Base-by-base conservation (phyloP, 1,140 invertebrate genomes). In the Drosophila rhopaloa region DNA sequence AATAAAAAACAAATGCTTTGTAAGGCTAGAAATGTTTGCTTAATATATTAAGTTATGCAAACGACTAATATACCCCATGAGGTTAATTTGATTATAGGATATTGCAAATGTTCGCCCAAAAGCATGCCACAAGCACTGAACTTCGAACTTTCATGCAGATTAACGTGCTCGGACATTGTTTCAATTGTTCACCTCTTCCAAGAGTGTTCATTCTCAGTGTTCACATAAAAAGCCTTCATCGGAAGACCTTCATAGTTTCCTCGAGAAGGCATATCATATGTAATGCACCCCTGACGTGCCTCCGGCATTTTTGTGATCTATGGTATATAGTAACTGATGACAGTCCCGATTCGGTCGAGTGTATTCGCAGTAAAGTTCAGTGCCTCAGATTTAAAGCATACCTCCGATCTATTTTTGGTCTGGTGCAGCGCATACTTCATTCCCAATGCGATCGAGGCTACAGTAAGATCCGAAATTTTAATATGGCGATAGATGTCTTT, bases 51-150 rank as follows among this genome's bases (percentile, higher is more conserved):
- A 40, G 9, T 27, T 38, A 6, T 6, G 4, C 8, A 2, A n/a
- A 0, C 2, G 9, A 24, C 60, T 24, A n/a, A 62, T 59, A 62
- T 43, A 59, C 60, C 60, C 60, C 61, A 1, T 14, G 8, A 16
- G 0, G 29, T 40, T 44, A 27, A 35, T n/a, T 16, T 9, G 32
- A 10, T 61, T 37, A 35, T 14, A 68, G 62, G 32, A 47, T 54
- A 70, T 27, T 16, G n/a, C 38, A 40, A 54, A 7, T n/a, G 13
- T 47, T 44, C 40, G 76, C 79, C 71, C 66, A 70, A 84, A 82
- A 60, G 72, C 73, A 76, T 76, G 76, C 81, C 35, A 71, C 44
- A 48, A 59, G 66, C 56, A 41, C 5, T 43, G 38, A 55, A 66
- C 41, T 40, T 55, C 48, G 14, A 68, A 68, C 43, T 38, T 55